Percentiles rank a stretch among this genome's conserved stretches.
Conservation (phyloP, 2,888 invertebrate species). For the Timema cristinae region DNA sequence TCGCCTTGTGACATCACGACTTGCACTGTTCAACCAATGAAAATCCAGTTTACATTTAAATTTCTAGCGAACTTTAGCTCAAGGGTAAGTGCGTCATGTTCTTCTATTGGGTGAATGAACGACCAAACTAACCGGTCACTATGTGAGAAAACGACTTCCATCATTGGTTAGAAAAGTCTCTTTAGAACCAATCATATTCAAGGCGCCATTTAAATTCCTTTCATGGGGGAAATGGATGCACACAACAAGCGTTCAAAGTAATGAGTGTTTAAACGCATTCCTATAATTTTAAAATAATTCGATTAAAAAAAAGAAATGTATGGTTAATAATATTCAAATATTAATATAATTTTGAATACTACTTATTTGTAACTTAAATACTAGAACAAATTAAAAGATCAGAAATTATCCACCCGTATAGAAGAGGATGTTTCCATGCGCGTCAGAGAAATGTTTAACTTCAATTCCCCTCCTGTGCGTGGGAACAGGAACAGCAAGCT, state of each 20-base stretch:
- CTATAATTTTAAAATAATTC: too few relatives aligned
- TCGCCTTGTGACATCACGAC: slow-evolving; percentile 35
- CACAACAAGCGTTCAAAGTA: neutral
- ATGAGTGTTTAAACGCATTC: too few relatives aligned
- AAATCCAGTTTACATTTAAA: slow-evolving; percentile 31
- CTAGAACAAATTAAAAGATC: too few relatives aligned
- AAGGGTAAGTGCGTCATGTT: slow-evolving; percentile 32
- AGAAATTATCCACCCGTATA: too few relatives aligned
- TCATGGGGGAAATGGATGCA: slow-evolving; percentile 24
- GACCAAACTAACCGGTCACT: slow-evolving; percentile 27
- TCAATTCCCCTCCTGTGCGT: slow-evolving; percentile 28
- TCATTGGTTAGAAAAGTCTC: slow-evolving; percentile 24
- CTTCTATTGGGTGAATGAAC: slow-evolving; percentile 32
- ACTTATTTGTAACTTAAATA: neutral
- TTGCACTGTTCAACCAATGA: slow-evolving; percentile 33
- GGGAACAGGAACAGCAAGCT: slow-evolving; percentile 26
- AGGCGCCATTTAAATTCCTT: slow-evolving; percentile 28
- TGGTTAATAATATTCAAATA: neutral
- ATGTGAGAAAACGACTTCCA: slow-evolving; percentile 26
- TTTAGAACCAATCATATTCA: slow-evolving; percentile 26
- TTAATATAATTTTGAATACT: neutral
- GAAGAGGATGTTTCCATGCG: slow-evolving; percentile 12
- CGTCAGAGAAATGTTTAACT: slow-evolving; percentile 12
- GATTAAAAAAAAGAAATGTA: too few relatives aligned
- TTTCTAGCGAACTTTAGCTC: slow-evolving; percentile 20